phyloP scores from a whole-genome alignment of 2,113 vertebrate genomes.

The Orthochromis malagaraziensis region DNA sequence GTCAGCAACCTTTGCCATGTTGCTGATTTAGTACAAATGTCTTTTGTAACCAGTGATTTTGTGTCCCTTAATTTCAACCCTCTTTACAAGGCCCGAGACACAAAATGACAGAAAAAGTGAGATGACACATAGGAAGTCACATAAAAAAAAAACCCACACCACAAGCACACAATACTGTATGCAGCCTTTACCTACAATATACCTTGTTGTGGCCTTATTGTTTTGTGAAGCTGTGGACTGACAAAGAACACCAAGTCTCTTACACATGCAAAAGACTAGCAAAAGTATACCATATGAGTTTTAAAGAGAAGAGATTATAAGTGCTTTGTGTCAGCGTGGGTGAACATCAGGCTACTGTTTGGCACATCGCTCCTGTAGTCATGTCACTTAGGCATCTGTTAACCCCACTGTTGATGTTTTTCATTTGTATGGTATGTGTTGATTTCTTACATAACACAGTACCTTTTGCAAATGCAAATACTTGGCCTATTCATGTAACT shows the following conservation, averaged over 20 bases:
- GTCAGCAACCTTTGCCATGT: neutral
- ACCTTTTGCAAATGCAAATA: neutral
- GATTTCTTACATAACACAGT: neutral
- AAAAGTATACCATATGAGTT: neutral
- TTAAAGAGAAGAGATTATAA: neutral
- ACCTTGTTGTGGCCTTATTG: neutral
- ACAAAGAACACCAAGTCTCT: neutral
- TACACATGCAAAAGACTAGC: neutral
- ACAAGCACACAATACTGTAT: neutral
- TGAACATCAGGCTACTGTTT: neutral
- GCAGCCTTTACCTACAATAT: neutral
- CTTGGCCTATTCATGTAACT: neutral
- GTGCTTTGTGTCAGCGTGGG: constrained; percentile 20
- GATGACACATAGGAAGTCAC: neutral
- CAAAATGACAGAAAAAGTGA: neutral
- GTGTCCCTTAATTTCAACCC: neutral
- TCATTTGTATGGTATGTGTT: neutral
- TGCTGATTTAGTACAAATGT: neutral
- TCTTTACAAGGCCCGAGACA: neutral
- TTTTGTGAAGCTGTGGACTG: neutral
- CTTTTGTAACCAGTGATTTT: neutral
- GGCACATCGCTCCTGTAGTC: neutral
- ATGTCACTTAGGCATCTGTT: neutral
- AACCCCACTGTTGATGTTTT: neutral
- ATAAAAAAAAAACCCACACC: neutral